Conservation (phyloP, 2,888 invertebrate species). For the Chymomyza fuscimana region DNA sequence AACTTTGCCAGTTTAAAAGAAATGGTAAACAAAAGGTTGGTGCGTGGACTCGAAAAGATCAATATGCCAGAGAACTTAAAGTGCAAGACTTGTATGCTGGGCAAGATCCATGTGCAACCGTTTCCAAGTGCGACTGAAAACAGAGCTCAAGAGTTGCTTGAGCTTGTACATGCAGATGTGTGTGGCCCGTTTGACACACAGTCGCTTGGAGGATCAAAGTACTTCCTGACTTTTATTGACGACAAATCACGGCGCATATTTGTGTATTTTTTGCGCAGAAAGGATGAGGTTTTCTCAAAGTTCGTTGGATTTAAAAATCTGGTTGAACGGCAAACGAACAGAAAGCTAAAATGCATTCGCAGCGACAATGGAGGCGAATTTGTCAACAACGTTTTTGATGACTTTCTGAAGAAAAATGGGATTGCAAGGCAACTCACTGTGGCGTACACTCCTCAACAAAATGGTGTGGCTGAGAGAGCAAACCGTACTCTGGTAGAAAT, state of each 20-base stretch:
- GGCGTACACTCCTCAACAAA: constrained; percentile 35
- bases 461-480: constrained; percentile 32
- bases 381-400: constrained; percentile 21
- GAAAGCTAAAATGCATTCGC: constrained; percentile 28
- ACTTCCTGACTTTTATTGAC: constrained; percentile 36
- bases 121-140: no score
- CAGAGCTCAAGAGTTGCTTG: constrained; percentile 1
- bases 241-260: constrained; percentile 27
- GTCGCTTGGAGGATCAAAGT: constrained; percentile 26
- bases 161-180: constrained; percentile 37
- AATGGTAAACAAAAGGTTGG: not conserved
- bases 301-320: constrained; percentile 31
- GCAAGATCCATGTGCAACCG: not conserved
- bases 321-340: constrained; percentile 27
- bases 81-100: constrained; percentile 8
- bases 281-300: constrained; percentile 31
- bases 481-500: constrained; percentile 35
- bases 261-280: constrained; percentile 27
- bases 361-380: constrained; percentile 35
- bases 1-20: not conserved
- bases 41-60: not conserved
- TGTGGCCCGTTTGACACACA: constrained; percentile 32
- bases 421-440: constrained; percentile 28
- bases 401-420: constrained; percentile 21
- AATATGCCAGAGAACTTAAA: not conserved